A percentile compares a stretch with the other conserved stretches of the same genome.
These are phyloP conservation scores for Heteractis magnifica DNA, from an alignment of 92 coral and sea anemone genomes.

Conservation along the genomic window DNA sequence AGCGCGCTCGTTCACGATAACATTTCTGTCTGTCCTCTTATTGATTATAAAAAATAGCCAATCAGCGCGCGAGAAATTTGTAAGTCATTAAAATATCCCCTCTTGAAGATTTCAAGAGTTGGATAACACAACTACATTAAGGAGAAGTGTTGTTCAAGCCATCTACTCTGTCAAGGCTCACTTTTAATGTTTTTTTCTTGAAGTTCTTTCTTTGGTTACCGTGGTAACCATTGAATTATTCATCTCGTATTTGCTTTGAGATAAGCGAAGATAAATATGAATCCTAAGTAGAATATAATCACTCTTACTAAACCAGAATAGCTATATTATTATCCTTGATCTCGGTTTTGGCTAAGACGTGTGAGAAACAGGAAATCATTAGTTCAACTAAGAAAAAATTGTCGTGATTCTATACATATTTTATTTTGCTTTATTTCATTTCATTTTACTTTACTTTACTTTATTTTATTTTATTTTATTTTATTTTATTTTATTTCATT, in stretches of 20 bases:
- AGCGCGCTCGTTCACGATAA: too few relatives aligned
- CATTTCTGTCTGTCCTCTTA: too few relatives aligned
- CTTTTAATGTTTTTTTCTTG: background rate
- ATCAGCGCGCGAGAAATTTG: too few relatives aligned
- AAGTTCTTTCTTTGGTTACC: background rate
- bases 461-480: background rate
- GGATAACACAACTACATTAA: slow-evolving; percentile 6
- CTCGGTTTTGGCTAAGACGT: background rate
- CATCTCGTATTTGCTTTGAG: background rate
- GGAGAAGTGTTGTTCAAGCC: background rate
- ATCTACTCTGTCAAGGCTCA: background rate
- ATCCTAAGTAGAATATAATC: background rate
- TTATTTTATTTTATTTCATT: background rate
- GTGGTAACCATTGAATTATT: background rate
- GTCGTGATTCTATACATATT: too few relatives aligned
- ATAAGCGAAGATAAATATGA: background rate
- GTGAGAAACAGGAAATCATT: background rate
- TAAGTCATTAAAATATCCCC: background rate
- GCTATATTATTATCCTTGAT: background rate
- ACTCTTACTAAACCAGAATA: background rate
- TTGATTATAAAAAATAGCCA: too few relatives aligned
- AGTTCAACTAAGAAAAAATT: background rate
- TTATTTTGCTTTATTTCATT: too few relatives aligned
- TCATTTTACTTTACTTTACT: too few relatives aligned
- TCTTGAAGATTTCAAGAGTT: background rate